Base-by-base conservation (phyloP, 2,113 vertebrate genomes). In the Rhynchopsitta pachyrhyncha region DNA sequence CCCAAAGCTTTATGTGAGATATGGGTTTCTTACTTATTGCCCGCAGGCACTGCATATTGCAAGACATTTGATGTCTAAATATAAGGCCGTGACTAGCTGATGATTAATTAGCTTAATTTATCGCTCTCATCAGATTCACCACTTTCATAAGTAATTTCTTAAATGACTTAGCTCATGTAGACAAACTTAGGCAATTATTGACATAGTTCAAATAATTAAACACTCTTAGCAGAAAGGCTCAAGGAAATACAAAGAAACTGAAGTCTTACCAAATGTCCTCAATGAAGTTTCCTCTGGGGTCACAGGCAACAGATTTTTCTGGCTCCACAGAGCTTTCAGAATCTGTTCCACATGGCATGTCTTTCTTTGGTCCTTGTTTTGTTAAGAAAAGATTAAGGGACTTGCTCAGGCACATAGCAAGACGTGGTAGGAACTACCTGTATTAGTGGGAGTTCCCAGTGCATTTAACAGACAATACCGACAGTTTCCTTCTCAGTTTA, bases 91-190 rank as follows among this genome's bases (percentile, higher is more conserved):
- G 91, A 95, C 59, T 95, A 88, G 90, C 68, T 67, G 64, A 84
- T 92, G 73, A 96, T 92, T 92, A 92, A 94, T 96, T 92, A 92
- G 50, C 17, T 92, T 67, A 87, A 94, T 23, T 71, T 59, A 70
- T 17, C n/a, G 33, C 17, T 78, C 37, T 91, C 69, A 88, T 91
- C 80, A 89, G 89, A 89, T 87, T 94, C 78, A 91, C 70, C 82
- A 66, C 55, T 94, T 91, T 84, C 42, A 6, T 68, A 97, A 87
- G 66, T 82, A 78, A 87, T 89, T 92, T 86, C 69, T 94, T 67
- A 87, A 67, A 89, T 86, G 16, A 87, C 74, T 84, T 91, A 84
- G n/a, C 55, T 95, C 64, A 75, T 75, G 66, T 82, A 91, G 55
- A 67, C 50, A 91, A 92, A 95, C 73, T 52, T 1, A 1, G 73